Percentiles rank a stretch among this genome's conserved stretches.
These are phyloP conservation scores for Acrobeloides nanus DNA, from an alignment of 2,888 invertebrate species.

Conservation along the genomic window DNA sequence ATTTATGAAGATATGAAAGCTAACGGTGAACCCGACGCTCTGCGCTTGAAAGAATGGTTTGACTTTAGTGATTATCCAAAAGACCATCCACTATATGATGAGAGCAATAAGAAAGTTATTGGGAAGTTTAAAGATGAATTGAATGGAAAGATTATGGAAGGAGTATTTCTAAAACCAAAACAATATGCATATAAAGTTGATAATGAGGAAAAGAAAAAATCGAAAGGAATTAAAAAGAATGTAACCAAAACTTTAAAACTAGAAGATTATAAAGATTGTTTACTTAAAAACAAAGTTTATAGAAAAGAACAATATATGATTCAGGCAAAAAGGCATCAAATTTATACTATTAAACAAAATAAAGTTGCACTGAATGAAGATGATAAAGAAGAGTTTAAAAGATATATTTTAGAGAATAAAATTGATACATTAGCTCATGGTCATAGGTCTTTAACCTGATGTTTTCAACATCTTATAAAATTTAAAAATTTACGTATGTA, in stretches of 20 bases:
- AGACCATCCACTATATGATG: conserved; percentile 1
- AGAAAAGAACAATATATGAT: conserved; percentile 4
- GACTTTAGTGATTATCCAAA: conserved; percentile 4
- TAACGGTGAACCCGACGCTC: no score
- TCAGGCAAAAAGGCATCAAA: conserved; percentile 3
- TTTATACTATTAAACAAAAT: background rate
- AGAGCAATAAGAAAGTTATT: conserved; percentile 2
- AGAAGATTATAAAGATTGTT: conserved; percentile 1
- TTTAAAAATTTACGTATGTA: no score
- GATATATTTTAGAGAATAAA: no score
- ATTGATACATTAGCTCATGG: no score
- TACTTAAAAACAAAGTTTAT: background rate
- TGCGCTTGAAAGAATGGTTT: conserved; percentile 4
- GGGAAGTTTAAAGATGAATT: conserved; percentile 3
- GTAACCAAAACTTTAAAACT: conserved; percentile 5
- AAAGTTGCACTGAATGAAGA: background rate
- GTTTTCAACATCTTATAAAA: no score
- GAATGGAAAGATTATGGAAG: background rate
- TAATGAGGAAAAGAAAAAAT: conserved; percentile 1
- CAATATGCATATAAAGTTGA: conserved; percentile 3
- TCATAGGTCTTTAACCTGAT: no score
- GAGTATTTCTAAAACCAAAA: background rate
- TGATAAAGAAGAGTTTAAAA: background rate
- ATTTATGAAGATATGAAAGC: conserved; percentile 2
- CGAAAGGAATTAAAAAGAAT: conserved; percentile 1